These are phyloP conservation scores for Anableps anableps DNA, from an alignment of 2,797 vertebrate species.

Conservation along the genomic window DNA sequence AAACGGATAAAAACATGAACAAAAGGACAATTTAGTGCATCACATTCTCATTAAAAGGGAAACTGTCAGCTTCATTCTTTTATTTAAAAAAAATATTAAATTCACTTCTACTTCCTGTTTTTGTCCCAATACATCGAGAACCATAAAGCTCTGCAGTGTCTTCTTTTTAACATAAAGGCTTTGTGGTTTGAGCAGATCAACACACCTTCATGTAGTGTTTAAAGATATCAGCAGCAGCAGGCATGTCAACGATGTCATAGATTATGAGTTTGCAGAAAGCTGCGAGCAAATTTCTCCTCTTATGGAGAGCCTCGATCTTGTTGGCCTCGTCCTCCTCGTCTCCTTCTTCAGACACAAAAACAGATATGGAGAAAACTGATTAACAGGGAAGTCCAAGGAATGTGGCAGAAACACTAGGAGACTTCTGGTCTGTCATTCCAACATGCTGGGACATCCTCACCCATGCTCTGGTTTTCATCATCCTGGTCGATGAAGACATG, in stretches of 20 bases:
- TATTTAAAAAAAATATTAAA: neutral
- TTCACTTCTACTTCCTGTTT: neutral
- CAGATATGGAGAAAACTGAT: neutral
- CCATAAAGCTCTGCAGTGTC: neutral
- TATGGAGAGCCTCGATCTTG: slow-evolving; percentile 99
- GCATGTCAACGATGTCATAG: slow-evolving; percentile 99
- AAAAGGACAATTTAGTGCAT: neutral
- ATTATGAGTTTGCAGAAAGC: slow-evolving; percentile 99
- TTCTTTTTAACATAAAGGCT: neutral
- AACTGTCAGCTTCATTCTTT: neutral
- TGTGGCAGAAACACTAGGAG: neutral
- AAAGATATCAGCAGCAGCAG: slow-evolving; percentile 98
- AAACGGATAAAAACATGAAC: neutral
- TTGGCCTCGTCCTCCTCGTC: slow-evolving; percentile 99
- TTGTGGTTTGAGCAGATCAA: neutral
- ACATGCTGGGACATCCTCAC: slow-evolving; percentile 73
- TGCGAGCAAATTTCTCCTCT: slow-evolving; percentile 96
- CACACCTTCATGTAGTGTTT: slow-evolving; percentile 99
- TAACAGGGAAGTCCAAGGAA: neutral
- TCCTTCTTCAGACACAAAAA: slow-evolving; percentile 83
- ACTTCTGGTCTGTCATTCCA: neutral
- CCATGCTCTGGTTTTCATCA: slow-evolving; percentile 99
- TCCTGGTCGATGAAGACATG: slow-evolving; percentile 99
- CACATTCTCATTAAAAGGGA: neutral
- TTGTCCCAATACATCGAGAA: neutral